Evolutionary conservation across 2,797 vertebrate genomes (phyloP).

Genomic region (Spondyliosoma cantharus): DNA sequence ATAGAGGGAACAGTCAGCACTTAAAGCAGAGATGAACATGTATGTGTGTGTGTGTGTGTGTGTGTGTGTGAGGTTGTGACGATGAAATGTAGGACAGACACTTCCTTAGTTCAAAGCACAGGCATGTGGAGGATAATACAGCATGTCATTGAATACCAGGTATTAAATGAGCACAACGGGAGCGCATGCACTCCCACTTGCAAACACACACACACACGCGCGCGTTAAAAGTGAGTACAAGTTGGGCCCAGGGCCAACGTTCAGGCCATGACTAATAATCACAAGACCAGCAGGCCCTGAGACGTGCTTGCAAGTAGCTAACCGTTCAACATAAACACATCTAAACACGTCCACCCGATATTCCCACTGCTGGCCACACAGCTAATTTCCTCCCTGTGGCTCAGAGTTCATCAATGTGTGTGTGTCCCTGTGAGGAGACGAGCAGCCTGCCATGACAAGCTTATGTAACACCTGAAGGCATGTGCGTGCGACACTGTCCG

Average conservation of each 20-base stretch:
- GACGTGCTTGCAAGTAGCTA: slow-evolving; percentile 21
- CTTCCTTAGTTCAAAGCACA: slow-evolving; percentile 18
- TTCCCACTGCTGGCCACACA: neutral
- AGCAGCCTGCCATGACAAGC: slow-evolving; percentile 4
- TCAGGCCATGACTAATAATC: slow-evolving; percentile 56
- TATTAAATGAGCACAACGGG: slow-evolving; percentile 48
- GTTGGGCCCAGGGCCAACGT: slow-evolving; percentile 33
- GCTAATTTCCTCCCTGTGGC: slow-evolving; percentile 50
- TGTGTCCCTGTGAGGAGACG: slow-evolving; percentile 10
- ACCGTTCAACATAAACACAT: slow-evolving; percentile 38
- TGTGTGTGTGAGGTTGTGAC: neutral
- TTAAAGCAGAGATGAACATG: neutral
- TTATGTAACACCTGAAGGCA: slow-evolving; percentile 53
- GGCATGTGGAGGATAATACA: slow-evolving; percentile 37
- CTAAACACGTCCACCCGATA: slow-evolving; percentile 37
- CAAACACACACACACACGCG: neutral
- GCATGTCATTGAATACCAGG: slow-evolving; percentile 38
- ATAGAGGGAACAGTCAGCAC: neutral
- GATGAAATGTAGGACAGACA: slow-evolving; percentile 26
- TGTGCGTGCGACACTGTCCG: slow-evolving; percentile 26
- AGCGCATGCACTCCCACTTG: neutral
- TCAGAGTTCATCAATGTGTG: slow-evolving; percentile 36
- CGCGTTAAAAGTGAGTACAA: slow-evolving; percentile 9
- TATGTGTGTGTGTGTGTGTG: neutral
- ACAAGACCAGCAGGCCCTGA: slow-evolving; percentile 59